These are phyloP conservation scores for Notarius quadriscutis DNA, from an alignment of 2,113 vertebrate genomes.

Conservation along the genomic window DNA sequence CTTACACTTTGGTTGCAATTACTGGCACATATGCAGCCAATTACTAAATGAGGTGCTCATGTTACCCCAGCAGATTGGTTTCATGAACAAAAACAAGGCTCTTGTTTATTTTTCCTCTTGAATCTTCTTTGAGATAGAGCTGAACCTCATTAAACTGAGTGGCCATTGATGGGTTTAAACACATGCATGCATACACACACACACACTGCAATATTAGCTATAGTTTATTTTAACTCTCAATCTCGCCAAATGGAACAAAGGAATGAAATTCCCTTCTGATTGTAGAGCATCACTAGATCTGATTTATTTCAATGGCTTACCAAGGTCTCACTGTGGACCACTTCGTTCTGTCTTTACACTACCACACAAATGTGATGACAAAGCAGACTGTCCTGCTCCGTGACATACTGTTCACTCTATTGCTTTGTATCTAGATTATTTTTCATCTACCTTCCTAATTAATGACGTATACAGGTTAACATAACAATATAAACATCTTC, in stretches of 20 bases:
- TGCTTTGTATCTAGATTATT: background rate
- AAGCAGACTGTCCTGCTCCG: background rate
- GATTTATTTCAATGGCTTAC: background rate
- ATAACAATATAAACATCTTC: background rate
- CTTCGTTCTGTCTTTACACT: background rate
- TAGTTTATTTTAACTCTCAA: slow-evolving; percentile 1
- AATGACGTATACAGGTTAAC: background rate
- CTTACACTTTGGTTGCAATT: background rate
- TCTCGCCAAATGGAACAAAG: background rate
- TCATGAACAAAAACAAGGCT: background rate
- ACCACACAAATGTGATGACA: background rate
- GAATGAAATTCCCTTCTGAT: background rate
- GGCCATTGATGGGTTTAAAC: background rate
- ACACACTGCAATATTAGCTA: background rate
- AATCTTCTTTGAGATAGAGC: background rate
- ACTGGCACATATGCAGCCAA: background rate
- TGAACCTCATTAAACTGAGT: slow-evolving; percentile 6
- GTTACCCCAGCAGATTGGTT: slow-evolving; percentile 4
- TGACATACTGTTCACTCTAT: background rate
- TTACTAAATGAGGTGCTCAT: slow-evolving; percentile 20
- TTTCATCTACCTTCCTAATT: background rate
- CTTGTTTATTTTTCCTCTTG: background rate
- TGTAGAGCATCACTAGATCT: background rate
- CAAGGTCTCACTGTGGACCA: background rate
- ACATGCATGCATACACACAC: background rate